phyloP scores from a whole-genome alignment of 2,113 vertebrate species.

The Myotis brandtii region DNA sequence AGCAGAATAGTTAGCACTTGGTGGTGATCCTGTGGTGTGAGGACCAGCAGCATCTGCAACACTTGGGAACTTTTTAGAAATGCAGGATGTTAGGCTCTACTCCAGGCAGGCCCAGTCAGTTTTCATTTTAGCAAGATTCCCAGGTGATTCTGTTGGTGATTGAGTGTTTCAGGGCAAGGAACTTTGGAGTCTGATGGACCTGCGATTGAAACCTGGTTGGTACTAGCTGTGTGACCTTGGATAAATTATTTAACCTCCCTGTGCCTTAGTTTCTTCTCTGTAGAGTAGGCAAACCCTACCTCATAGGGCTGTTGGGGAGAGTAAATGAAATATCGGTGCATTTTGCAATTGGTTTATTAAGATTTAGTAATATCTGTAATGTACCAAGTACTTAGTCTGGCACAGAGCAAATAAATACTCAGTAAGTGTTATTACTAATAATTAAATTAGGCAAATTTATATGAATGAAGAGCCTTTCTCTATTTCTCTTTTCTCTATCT shows the following conservation, averaged over 20 bases:
- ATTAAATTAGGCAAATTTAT: slow-evolving; percentile 33
- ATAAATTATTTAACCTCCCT: slow-evolving; percentile 25
- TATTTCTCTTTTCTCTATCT: background rate
- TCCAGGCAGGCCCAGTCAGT: background rate
- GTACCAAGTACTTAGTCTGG: background rate
- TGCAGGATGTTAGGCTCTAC: background rate
- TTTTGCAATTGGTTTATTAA: slow-evolving; percentile 52
- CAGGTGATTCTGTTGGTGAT: slow-evolving; percentile 19
- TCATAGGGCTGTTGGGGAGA: slow-evolving; percentile 19
- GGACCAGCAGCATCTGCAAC: background rate
- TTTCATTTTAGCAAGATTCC: slow-evolving; percentile 59
- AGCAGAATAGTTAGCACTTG: background rate
- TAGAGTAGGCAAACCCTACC: background rate
- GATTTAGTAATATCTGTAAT: slow-evolving; percentile 45
- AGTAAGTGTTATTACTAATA: slow-evolving; percentile 45
- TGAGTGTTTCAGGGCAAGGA: slow-evolving; percentile 12
- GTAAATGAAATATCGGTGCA: slow-evolving; percentile 37
- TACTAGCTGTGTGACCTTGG: slow-evolving; percentile 46
- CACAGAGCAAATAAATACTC: slow-evolving; percentile 25
- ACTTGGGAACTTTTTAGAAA: slow-evolving; percentile 19
- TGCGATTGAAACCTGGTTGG: slow-evolving; percentile 51
- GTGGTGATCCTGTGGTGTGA: background rate
- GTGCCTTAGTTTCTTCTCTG: background rate
- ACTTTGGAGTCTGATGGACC: slow-evolving; percentile 32
- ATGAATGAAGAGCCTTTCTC: background rate